Evolutionary conservation across 2,888 invertebrate genomes (phyloP).

Genomic region (Opisthograptis luteolata): DNA sequence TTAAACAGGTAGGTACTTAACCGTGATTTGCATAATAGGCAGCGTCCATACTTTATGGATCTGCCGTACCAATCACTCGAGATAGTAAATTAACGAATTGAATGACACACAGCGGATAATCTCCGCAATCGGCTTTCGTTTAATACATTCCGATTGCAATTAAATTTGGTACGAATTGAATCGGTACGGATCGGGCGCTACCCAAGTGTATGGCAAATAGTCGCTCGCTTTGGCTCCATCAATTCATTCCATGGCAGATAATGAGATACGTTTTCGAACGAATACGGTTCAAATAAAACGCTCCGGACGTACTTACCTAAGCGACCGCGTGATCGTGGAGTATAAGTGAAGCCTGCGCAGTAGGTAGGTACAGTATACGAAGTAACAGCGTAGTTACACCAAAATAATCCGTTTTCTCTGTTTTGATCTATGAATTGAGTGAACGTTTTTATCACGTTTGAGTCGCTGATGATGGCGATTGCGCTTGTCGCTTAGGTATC

Average conservation of each 20-base stretch:
- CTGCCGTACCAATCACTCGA: constrained; percentile 8
- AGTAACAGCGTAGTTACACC: too few species aligned
- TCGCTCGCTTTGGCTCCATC: constrained; percentile 52
- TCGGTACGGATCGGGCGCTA: constrained; percentile 65
- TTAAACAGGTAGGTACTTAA: too few species aligned
- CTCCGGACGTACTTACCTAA: too few species aligned
- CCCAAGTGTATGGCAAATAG: constrained; percentile 81
- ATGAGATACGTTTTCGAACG: constrained; percentile 74
- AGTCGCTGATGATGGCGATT: neutral
- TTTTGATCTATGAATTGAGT: too few species aligned
- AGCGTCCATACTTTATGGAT: neutral
- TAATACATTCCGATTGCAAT: constrained; percentile 75
- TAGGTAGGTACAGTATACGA: too few species aligned
- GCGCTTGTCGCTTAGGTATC: neutral
- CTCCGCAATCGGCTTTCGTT: constrained; percentile 66
- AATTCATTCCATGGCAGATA: constrained; percentile 75
- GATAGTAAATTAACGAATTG: constrained; percentile 33
- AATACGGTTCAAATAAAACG: constrained; percentile 65
- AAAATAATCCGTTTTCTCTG: too few species aligned
- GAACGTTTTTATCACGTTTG: neutral
- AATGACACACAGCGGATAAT: constrained; percentile 52
- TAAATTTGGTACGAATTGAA: constrained; percentile 79
- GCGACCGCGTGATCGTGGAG: too few species aligned
- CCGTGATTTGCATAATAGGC: neutral
- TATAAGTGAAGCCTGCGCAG: too few species aligned